A percentile compares a stretch with the other conserved stretches of the same genome.
Evolutionary conservation across 2,888 invertebrate genomes (phyloP).

Genomic region (Sylvicola cinctus): DNA sequence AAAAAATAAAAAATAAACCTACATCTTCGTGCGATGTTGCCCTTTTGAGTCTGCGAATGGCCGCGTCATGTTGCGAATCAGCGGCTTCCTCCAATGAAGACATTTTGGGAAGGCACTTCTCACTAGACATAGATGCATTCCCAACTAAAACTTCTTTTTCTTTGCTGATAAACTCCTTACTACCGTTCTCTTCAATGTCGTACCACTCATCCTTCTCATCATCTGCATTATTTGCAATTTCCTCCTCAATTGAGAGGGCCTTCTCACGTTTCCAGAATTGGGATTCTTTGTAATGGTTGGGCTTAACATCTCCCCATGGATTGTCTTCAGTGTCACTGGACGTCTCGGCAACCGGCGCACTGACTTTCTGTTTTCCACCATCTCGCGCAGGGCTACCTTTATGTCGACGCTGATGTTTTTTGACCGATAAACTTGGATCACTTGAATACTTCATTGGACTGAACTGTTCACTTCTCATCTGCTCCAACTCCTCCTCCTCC

Average conservation of each 20-base stretch:
- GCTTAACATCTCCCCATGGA: conserved; percentile 23
- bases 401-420: conserved; percentile 3
- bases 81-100: conserved; percentile 24
- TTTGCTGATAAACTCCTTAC: too few relatives aligned
- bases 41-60: conserved; percentile 13
- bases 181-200: background rate
- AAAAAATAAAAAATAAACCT: too few relatives aligned
- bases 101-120: conserved; percentile 13
- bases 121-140: too few relatives aligned
- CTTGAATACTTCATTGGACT: conserved; percentile 20
- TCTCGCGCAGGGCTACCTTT: conserved; percentile 3
- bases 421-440: conserved; percentile 17
- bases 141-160: too few relatives aligned
- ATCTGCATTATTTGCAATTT: conserved; percentile 7
- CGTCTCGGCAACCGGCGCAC: conserved; percentile 17
- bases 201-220: conserved; percentile 1
- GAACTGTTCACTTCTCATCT: conserved; percentile 17
- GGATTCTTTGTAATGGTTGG: conserved; percentile 20
- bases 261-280: conserved; percentile 23
- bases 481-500: conserved; percentile 36
- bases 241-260: conserved; percentile 21
- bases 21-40: conserved; percentile 7
- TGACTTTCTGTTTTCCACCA: conserved; percentile 10
- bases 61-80: conserved; percentile 18
- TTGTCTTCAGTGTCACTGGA: conserved; percentile 14